These are phyloP conservation scores for Patella pellucida DNA, from an alignment of 2,888 invertebrate genomes.

Conservation along the genomic window DNA sequence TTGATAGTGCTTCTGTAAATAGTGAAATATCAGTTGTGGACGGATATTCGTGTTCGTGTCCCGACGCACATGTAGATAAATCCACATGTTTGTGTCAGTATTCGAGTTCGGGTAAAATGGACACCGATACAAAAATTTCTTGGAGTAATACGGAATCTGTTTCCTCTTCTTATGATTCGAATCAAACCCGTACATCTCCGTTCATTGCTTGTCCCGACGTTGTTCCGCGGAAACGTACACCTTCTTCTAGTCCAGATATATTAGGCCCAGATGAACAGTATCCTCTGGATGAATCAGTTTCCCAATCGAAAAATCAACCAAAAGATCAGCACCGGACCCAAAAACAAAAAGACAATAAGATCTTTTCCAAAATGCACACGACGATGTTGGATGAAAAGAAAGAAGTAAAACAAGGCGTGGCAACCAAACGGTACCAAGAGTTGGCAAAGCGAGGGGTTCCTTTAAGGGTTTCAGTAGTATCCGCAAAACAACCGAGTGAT, in stretches of 20 bases:
- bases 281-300: slow-evolving; percentile 18
- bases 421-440: slow-evolving; percentile 51
- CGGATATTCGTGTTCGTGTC: slow-evolving; percentile 34
- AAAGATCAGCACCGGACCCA: not conserved
- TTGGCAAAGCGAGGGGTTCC: slow-evolving; percentile 57
- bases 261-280: slow-evolving; percentile 41
- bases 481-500: slow-evolving; percentile 34
- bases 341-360: slow-evolving; percentile 3
- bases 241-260: slow-evolving; percentile 15
- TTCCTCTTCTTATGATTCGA: not conserved
- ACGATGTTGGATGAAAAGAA: slow-evolving; percentile 4
- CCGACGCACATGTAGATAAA: slow-evolving; percentile 14
- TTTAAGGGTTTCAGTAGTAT: slow-evolving; percentile 54
- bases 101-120: slow-evolving; percentile 20
- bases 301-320: not conserved
- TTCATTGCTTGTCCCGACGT: not conserved
- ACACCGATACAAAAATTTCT: slow-evolving; percentile 2
- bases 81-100: not conserved
- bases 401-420: slow-evolving; percentile 23
- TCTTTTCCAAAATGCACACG: slow-evolving; percentile 5
- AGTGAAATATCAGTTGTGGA: slow-evolving; percentile 52
- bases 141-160: slow-evolving; percentile 1
- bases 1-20: slow-evolving; percentile 55
- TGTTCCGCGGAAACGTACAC: not conserved
- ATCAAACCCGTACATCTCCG: not conserved